Evolutionary conservation across 2,888 invertebrate genomes (phyloP), one percentile per base, ranked within the genome.

Genomic region (Caradrina clavipalpis): DNA sequence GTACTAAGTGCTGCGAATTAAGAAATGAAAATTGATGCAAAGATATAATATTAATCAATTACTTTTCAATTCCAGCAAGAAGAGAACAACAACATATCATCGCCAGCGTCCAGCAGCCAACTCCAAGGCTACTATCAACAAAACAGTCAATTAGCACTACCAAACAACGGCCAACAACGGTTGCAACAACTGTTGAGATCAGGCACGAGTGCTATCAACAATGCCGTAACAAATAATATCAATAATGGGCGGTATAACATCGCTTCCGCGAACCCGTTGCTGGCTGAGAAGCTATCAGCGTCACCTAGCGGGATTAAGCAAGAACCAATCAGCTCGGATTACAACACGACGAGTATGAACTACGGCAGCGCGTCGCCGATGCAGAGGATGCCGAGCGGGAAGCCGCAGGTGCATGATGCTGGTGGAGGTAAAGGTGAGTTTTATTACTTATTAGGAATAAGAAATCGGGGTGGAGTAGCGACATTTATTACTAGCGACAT

Each of bases 231-330:
- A n/a, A 94, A 91, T 75, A 95, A 92, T 57, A 96, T 95, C 76
- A 96, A 96, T 86, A 96, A 96, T 87, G 97, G 97, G 84, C 95
- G 97, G 90, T 98, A 97, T 90, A 98, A 98, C 82, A 98, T 98
- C 79, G 98, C 98, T 39, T 98, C 98, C 15, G 98, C 98, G 57
- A 98, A 98, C 93, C 98, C 98, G 19, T 93, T 98, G 81, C 96
- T 98, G 76, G 98, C 98, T 83, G 98, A 98, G 96, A 97, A 97
- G 90, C 93, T 97, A 80, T 97, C 98, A 88, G 98, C 98, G 92
- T 98, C 98, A 96, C 97, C 96, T 93, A 95, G 96, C 93, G 93
- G 96, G 90, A 94, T 96, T 93, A 96, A 96, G 94, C 95, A 96
- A 77, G 96, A 96, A 86, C 96, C 96, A 13, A 90, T 95, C 77